phyloP scores from a whole-genome alignment of 2,888 invertebrate genomes.

The Ischnus inquisitorius region DNA sequence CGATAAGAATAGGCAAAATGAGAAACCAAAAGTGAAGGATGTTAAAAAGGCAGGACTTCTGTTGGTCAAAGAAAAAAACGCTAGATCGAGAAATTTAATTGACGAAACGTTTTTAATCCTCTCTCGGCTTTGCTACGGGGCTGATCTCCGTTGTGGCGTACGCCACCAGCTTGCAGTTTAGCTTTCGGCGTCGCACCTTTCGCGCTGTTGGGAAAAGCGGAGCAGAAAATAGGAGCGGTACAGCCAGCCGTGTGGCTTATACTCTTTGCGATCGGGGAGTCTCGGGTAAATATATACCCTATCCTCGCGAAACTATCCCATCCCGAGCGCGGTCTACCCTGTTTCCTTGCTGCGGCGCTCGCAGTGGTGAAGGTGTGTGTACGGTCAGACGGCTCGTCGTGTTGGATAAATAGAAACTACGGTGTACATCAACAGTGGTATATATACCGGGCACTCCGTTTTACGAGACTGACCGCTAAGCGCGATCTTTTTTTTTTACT shows the following conservation, averaged over 20 bases:
- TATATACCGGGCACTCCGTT: constrained; percentile 21
- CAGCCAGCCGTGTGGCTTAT: constrained; percentile 32
- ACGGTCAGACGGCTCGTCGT: constrained; percentile 15
- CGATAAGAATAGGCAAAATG: neutral
- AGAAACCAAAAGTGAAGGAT: constrained; percentile 16
- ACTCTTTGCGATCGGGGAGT: constrained; percentile 2
- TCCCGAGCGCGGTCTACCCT: constrained; percentile 7
- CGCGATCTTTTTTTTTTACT: constrained; percentile 6
- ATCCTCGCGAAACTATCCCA: neutral
- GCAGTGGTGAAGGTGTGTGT: constrained; percentile 45
- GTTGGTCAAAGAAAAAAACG: constrained; percentile 24
- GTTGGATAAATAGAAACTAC: constrained; percentile 37
- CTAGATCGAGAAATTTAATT: constrained; percentile 60
- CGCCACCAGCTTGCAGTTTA: constrained; percentile 39
- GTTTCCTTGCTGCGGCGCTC: constrained; percentile 42
- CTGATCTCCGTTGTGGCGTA: constrained; percentile 28
- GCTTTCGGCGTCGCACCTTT: constrained; percentile 47
- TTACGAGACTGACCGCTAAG: constrained; percentile 46
- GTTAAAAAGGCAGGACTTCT: constrained; percentile 4
- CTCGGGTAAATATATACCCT: constrained; percentile 3
- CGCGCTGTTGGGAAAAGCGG: constrained; percentile 26
- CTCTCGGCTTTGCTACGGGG: constrained; percentile 58
- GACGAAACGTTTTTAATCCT: constrained; percentile 66
- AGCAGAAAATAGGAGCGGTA: constrained; percentile 49
- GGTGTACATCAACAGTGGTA: constrained; percentile 14